Base-by-base conservation (phyloP, 2,113 vertebrate species). In the Ammodytes marinus region DNA sequence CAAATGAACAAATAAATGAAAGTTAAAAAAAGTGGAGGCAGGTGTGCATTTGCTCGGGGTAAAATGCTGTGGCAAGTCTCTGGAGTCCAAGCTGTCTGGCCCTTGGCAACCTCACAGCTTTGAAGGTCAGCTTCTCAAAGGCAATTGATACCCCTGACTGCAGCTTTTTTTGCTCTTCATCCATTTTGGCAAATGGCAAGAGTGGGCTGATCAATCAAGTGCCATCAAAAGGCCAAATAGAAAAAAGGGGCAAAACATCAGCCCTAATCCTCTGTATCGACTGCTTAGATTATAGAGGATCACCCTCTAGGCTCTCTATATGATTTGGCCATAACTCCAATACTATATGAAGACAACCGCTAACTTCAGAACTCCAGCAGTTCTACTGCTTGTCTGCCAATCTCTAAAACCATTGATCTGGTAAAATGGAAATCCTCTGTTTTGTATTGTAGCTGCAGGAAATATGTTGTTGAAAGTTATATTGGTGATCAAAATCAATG, bases 51-150 rank as follows among this genome's bases (percentile, higher is more conserved):
- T 35, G 65, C 46, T 75, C 4, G 39, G 57, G 46, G 40, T 77
- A 68, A 79, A 88, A 85, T 82, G 73, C 61, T 2, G 14, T 6
- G 14, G 81, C 55, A 64, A 19, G 70, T 68, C 77, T 80, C 67
- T 3, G 19, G 74, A 89, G 79, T 78, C 75, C 40, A 78, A 88
- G 65, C 76, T 82, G 78, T 90, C 83, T 74, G 80, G 69, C 79
- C 80, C 67, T 55, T 74, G 59, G 79, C 73, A 89, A 69, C 81
- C 82, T 84, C 82, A 15, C 68, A 35, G 72, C 27, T 87, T 86
- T 89, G 91, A 94, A 93, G 91, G 92, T 92, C 90, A 93, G 74
- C 85, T 70, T 86, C 85, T 90, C 79, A 83, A 85, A 92, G 86
- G 84, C 85, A 81, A 72, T 80, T 57, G 86, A 93, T 91, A 91